Percentiles rank a stretch among this genome's conserved stretches.
phyloP scores from a whole-genome alignment of 2,888 invertebrate species.

The Eupithecia inturbata region DNA sequence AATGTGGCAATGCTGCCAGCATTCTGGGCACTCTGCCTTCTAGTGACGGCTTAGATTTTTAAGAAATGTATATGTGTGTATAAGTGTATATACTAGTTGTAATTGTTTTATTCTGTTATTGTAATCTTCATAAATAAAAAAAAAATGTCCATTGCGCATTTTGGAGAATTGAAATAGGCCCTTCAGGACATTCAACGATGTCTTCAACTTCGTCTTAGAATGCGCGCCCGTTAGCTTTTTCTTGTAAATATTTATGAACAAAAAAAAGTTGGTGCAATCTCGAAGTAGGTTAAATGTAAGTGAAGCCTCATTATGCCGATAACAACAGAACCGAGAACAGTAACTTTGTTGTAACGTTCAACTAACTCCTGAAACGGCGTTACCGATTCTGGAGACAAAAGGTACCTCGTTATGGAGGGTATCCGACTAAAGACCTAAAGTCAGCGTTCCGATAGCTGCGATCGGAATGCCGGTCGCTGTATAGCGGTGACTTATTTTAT shows the following conservation, averaged over 20 bases:
- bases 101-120: too few relatives aligned
- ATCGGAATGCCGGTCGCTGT: background rate
- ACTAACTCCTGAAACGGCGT: conserved; percentile 28
- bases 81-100: too few relatives aligned
- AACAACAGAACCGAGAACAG: conserved; percentile 8
- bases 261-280: background rate
- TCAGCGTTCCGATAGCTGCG: conserved; percentile 3
- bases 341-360: conserved; percentile 28
- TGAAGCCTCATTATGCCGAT: conserved; percentile 7
- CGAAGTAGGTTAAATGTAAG: background rate
- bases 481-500: background rate
- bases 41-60: too few relatives aligned
- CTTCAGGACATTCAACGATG: too few relatives aligned
- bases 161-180: too few relatives aligned
- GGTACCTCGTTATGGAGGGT: conserved; percentile 42
- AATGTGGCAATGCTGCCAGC: too few relatives aligned
- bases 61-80: too few relatives aligned
- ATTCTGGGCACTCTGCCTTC: too few relatives aligned
- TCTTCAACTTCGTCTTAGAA: background rate
- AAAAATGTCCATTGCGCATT: too few relatives aligned
- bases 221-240: background rate
- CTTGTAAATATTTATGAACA: background rate
- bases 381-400: conserved; percentile 32
- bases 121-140: too few relatives aligned
- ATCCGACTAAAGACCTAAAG: conserved; percentile 45